Evolutionary conservation across 2,797 vertebrate genomes (phyloP), one percentile per base, ranked within the genome.

Genomic region (Buphagus erythrorhynchus): DNA sequence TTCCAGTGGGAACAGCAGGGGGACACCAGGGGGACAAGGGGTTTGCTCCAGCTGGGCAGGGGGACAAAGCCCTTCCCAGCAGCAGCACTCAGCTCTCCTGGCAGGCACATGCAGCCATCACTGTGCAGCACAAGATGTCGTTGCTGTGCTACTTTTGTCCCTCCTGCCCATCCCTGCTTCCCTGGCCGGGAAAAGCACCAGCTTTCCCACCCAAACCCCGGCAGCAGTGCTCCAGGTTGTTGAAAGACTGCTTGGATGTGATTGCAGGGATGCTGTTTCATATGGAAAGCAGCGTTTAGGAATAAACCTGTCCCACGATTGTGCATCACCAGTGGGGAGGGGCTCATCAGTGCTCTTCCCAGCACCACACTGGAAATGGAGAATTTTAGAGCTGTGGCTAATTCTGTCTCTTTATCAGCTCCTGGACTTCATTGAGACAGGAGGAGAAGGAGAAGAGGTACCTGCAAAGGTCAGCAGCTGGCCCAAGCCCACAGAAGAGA

Each of bases 111-210:
- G 92, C 91, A 93, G 84, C 84, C 31, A 0, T 31, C 9, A 1
- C 66, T 8, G 40, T 2, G 29, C 71, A 93, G 71, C 97, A 95
- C 96, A 95, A 97, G 97, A 46, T 95, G 97, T 97, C 94, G 95
- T 93, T 96, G 92, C 89, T 80, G 95, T 33, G 90, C 94, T 6
- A n/a, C 86, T 89, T 88, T 96, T 65, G 46, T 96, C 65, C 73
- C 40, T 62, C 17, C 77, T n/a, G 45, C 63, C 67, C 36, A 11
- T 17, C 48, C 29, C 63, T 0, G 11, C 65, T 49, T 48, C 63
- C 26, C 36, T 46, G 7, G 4, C 58, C 11, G 46, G 46, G 57
- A 52, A 75, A 46, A 3, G 7, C 45, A 19, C 16, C 46, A 1
- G 42, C 36, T 79, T 80, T 36, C 65, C 75, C 20, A n/a, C 5